A percentile compares a stretch with the other conserved stretches of the same genome.
Conservation (phyloP, 2,113 vertebrate species). For the Serinus canaria region DNA sequence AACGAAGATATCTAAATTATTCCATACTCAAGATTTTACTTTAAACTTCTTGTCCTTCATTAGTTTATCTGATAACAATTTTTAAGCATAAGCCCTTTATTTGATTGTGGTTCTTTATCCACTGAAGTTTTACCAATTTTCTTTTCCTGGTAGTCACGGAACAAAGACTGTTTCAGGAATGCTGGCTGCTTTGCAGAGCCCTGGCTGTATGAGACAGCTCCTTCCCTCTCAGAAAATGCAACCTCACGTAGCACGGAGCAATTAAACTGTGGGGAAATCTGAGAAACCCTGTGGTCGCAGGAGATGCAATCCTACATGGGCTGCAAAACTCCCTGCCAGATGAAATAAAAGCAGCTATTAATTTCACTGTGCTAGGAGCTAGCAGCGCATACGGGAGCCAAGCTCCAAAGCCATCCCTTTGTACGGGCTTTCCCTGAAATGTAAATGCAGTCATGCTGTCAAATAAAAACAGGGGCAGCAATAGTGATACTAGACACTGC, state of each 20-base stretch:
- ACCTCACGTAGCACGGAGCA: neutral
- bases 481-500: neutral
- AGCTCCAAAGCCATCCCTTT: constrained; percentile 14
- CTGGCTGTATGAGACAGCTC: neutral
- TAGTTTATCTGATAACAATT: neutral
- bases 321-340: constrained; percentile 42
- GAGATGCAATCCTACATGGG: constrained; percentile 18
- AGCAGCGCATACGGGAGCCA: neutral
- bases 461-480: neutral
- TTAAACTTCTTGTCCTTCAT: neutral
- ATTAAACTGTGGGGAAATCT: constrained; percentile 25
- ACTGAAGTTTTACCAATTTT: neutral
- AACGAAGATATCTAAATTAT: no score
- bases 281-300: constrained; percentile 32
- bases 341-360: constrained; percentile 48
- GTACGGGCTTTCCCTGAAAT: neutral
- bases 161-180: neutral
- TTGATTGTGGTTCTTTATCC: neutral
- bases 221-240: neutral
- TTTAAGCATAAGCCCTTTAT: neutral
- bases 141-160: neutral
- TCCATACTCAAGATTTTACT: neutral
- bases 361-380: constrained; percentile 13
- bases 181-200: neutral
- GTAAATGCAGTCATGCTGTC: constrained; percentile 3